Evolutionary conservation across 2,113 vertebrate genomes (phyloP), one percentile per base, ranked within the genome.

Genomic region (Corydoras sp.): DNA sequence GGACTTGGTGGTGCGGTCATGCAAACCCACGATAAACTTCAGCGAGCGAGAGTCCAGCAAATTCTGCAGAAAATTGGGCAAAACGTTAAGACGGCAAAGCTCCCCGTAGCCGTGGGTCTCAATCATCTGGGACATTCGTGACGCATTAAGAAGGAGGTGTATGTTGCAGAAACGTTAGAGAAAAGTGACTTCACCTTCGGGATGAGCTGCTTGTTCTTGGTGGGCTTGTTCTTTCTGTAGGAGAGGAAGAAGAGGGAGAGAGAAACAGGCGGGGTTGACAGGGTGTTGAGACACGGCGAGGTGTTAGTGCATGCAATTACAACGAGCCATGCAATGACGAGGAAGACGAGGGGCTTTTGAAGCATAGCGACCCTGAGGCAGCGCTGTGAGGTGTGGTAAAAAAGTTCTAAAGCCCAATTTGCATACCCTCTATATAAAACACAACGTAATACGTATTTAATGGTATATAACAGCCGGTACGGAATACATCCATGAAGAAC

Each of bases 1-100:
- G 10, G 96, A 95, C 83, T 97, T 98, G 3, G 95, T 97, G 5
- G 97, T 97, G 48, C 95, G 92, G 66, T 99, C 96, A 0, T 98
- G 93, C 55, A 97, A 90, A 72, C 93, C 90, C 69, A 98, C 90
- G 2, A 99, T 94, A 30, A 94, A 90, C 84, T 96, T 97, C 80
- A 99, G 87, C 53, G 97, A 98, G 32, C 83, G 91, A 48, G 93
- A 95, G 83, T 98, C 97, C 83, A 99, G 81, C 80, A 98, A 87
- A 79, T 89, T 95, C 97, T 99, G 82, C 61, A 54, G 60, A 72
- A 60, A 31, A 14, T 24, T 43, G 49, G 55, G 5, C 30, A 51
- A 32, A 50, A 30, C 10, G 18, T 54, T 18, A 29, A 2, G 35
- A 43, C 35, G 4, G 35, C 35, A 43, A 43, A 2, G 7, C 1